These are phyloP conservation scores for Tadarida brasiliensis DNA, from an alignment of 2,797 vertebrate genomes.

Conservation along the genomic window DNA sequence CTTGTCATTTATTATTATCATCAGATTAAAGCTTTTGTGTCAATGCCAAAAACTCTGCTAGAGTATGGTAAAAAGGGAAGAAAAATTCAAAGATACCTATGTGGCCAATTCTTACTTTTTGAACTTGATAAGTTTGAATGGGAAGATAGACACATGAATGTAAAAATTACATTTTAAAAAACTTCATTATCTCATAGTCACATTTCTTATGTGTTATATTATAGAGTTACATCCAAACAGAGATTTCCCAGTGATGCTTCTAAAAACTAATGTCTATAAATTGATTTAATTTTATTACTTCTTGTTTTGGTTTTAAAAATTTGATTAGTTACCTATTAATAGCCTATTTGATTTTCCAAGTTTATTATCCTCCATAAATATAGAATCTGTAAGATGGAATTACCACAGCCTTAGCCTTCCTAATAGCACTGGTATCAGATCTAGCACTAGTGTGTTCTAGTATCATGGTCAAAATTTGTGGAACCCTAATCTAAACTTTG, in stretches of 20 bases:
- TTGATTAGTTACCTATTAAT: neutral
- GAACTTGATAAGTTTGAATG: neutral
- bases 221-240: conserved; percentile 6
- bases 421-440: neutral
- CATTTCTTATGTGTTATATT: neutral
- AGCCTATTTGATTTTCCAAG: neutral
- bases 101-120: neutral
- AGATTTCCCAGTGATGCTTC: conserved; percentile 36
- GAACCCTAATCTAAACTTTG: conserved; percentile 23
- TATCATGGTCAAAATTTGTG: neutral
- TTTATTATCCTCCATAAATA: conserved; percentile 38
- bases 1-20: conserved; percentile 40
- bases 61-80: neutral
- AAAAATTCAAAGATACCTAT: neutral
- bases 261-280: neutral
- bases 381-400: neutral
- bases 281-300: conserved; percentile 12
- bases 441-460: neutral
- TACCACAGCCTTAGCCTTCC: neutral
- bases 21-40: neutral
- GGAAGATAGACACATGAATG: neutral
- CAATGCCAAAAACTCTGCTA: neutral
- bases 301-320: conserved; percentile 19
- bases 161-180: neutral
- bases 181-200: neutral